phyloP scores from a whole-genome alignment of 2,888 invertebrate genomes.

The Torymus aiolomorphi region DNA sequence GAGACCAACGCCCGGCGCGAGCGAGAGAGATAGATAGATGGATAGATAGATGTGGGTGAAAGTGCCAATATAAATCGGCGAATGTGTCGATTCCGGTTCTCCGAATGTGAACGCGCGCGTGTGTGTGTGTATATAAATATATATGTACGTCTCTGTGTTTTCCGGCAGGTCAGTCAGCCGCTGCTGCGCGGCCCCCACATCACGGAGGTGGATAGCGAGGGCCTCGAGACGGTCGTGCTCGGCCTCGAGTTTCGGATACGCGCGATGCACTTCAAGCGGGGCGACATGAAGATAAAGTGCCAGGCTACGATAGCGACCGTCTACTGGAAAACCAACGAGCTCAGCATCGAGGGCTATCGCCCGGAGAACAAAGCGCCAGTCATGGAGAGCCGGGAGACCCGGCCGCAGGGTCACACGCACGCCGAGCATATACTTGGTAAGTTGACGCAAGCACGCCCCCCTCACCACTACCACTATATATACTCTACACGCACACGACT shows the following conservation, averaged over 20 bases:
- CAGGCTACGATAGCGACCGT: conserved; percentile 91
- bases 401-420: conserved; percentile 78
- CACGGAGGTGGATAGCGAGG: conserved; percentile 78
- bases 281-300: conserved; percentile 92
- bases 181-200: conserved; percentile 77
- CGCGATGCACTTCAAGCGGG: conserved; percentile 87
- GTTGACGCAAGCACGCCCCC: conserved; percentile 10
- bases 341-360: conserved; percentile 87
- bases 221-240: conserved; percentile 86
- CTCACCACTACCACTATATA: too few species aligned
- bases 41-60: neutral
- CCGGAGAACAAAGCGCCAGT: conserved; percentile 81
- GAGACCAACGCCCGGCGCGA: neutral
- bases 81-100: too few species aligned
- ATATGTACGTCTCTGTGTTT: conserved; percentile 19
- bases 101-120: too few species aligned
- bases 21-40: neutral
- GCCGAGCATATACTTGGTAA: conserved; percentile 86
- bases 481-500: too few species aligned
- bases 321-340: conserved; percentile 92
- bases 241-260: conserved; percentile 89
- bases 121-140: neutral
- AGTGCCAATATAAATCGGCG: too few species aligned
- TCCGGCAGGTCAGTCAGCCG: conserved; percentile 74
- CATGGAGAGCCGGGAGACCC: conserved; percentile 86